Evolutionary conservation across 2,797 vertebrate genomes (phyloP), one percentile per base, ranked within the genome.

Genomic region (Sorex maritimensis): DNA sequence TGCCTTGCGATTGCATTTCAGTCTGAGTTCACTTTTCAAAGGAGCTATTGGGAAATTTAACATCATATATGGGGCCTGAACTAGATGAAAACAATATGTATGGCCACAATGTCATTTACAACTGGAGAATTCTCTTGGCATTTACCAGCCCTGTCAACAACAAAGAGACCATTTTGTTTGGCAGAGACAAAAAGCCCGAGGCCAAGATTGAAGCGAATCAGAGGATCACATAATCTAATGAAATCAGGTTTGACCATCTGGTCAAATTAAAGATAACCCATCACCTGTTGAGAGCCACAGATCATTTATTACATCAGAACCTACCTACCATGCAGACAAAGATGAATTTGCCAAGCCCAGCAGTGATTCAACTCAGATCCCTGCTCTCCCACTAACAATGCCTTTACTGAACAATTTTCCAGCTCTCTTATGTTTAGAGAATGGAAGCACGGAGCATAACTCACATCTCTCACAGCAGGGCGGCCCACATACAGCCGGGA

Each of bases 221-320:
- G 38, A 14, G n/a, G 81, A 86, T 10, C 30, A n/a, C 63, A 75
- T 5, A 15, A 95, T 93, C 86, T 86, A 81, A 90, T 87, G 80
- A 92, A 96, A 82, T 88, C 41, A 63, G 74, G 38, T 86, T 86
- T 74, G 86, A 86, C 44, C 24, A 61, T 68, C 86, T 93, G 82
- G 69, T 77, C 61, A 85, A 86, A 95, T 95, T 86, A 81, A 86
- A 73, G 72, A 86, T 81, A 93, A 86, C 80, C 69, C 75, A 65
- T 58, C 81, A 88, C 34, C 30, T 88, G 63, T 94, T 95, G 88
- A 30, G 21, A 81, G 80, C 34, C 73, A 88, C 34, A 83, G 91
- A 74, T 95, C 88, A 95, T 93, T 91, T 93, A 79, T 61, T 95
- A 88, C 83, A 94, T 92, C n/a, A 75, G 95, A 86, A 46, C 1